phyloP scores from a whole-genome alignment of 2,797 vertebrate species.

The Chaunax sp. region DNA sequence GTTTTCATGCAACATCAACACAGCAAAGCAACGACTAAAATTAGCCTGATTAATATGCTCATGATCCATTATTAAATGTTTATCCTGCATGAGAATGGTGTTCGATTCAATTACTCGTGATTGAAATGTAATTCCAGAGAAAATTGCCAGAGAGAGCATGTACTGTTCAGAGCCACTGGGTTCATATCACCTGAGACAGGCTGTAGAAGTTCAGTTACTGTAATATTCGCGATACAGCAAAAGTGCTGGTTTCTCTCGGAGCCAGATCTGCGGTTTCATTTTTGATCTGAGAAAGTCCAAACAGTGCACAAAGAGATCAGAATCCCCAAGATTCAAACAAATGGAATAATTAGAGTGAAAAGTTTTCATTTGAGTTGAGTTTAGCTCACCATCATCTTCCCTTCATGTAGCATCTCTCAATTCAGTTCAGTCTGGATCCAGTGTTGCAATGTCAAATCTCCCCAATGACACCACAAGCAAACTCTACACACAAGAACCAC shows the following conservation, averaged over 20 bases:
- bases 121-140: constrained; percentile 37
- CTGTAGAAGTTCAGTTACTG: constrained; percentile 45
- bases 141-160: constrained; percentile 29
- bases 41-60: constrained; percentile 17
- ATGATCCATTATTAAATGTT: constrained; percentile 30
- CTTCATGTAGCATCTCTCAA: constrained; percentile 49
- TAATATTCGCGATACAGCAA: constrained; percentile 38
- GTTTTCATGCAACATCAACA: constrained; percentile 3
- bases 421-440: constrained; percentile 67
- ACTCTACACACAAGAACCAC: constrained; percentile 48
- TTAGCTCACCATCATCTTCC: constrained; percentile 25
- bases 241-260: constrained; percentile 51
- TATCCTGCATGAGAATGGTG: constrained; percentile 55
- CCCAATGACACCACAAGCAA: constrained; percentile 42
- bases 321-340: constrained; percentile 51
- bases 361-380: constrained; percentile 33
- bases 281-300: constrained; percentile 52
- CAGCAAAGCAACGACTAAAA: constrained; percentile 21
- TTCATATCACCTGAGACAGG: constrained; percentile 67
- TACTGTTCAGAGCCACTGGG: constrained; percentile 39
- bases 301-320: constrained; percentile 52
- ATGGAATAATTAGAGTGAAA: constrained; percentile 43
- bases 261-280: constrained; percentile 39
- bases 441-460: constrained; percentile 47
- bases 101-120: constrained; percentile 37